These are phyloP conservation scores for Calidris pygmaea DNA, from an alignment of 2,113 vertebrate species.

Conservation along the genomic window DNA sequence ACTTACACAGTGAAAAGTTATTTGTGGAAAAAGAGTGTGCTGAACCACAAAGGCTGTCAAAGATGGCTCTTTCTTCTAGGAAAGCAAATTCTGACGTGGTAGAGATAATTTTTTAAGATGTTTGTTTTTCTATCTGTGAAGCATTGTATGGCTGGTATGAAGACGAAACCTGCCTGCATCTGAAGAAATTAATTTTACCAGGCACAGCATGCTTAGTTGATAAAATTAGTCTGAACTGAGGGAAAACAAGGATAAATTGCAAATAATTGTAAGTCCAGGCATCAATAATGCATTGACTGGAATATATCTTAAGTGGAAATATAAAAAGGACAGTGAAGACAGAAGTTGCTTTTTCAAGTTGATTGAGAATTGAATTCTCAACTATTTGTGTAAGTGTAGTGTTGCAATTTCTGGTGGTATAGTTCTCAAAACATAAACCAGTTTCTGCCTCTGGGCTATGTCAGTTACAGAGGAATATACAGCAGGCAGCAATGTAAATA, in stretches of 20 bases:
- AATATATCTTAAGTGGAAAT: neutral
- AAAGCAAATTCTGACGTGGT: neutral
- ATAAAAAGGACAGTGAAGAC: neutral
- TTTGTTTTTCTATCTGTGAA: neutral
- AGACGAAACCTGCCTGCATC: neutral
- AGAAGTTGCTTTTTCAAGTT: neutral
- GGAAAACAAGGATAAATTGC: neutral
- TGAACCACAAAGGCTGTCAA: neutral
- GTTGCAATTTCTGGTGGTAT: neutral
- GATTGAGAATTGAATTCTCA: neutral
- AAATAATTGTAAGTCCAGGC: no score
- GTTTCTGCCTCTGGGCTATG: neutral
- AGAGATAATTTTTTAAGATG: neutral
- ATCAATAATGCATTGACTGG: neutral
- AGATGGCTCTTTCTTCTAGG: neutral
- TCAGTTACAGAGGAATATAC: neutral
- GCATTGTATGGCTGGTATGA: neutral
- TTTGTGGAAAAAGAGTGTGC: neutral
- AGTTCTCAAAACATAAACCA: neutral
- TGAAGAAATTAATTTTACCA: conserved; percentile 4
- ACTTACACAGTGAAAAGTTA: no score
- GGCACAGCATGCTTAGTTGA: neutral
- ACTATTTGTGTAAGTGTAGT: neutral
- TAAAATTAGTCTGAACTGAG: neutral
- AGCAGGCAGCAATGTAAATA: neutral